These are phyloP conservation scores for Aphelinus atriplicis DNA, from an alignment of 1,140 invertebrate genomes.

Conservation along the genomic window DNA sequence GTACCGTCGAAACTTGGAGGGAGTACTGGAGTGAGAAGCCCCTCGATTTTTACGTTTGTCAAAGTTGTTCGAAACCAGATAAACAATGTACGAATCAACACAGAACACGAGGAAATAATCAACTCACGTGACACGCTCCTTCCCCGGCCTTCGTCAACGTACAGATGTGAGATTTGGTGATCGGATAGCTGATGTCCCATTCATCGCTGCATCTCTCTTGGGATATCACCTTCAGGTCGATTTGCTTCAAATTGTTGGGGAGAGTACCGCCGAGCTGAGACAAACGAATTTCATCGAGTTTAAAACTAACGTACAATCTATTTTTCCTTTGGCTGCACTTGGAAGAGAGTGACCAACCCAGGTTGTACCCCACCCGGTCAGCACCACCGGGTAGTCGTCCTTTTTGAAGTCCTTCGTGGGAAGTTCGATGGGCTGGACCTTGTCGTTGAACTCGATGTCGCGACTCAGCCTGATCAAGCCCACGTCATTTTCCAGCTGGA, in stretches of 20 bases:
- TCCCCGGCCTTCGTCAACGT: conserved; percentile 70
- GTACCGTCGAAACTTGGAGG: conserved; percentile 70
- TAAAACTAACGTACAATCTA: neutral
- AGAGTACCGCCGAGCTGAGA: conserved; percentile 40
- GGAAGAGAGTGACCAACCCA: neutral
- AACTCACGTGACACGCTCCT: conserved; percentile 69
- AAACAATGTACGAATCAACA: too few relatives aligned
- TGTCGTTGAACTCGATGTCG: conserved; percentile 50
- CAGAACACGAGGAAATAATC: too few relatives aligned
- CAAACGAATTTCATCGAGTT: neutral
- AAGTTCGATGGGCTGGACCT: conserved; percentile 50
- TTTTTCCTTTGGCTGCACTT: neutral
- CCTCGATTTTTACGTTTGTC: conserved; percentile 49
- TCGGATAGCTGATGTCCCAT: conserved; percentile 13
- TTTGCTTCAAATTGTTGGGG: conserved; percentile 44
- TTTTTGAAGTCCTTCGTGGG: conserved; percentile 41
- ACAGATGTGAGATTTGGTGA: conserved; percentile 66
- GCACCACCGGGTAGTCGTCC: conserved; percentile 42
- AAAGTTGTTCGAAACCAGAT: neutral
- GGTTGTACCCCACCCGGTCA: conserved; percentile 64
- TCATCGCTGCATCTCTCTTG: conserved; percentile 31
- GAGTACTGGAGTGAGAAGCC: too few relatives aligned
- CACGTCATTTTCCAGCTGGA: conserved; percentile 60
- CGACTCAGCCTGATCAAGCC: conserved; percentile 60
- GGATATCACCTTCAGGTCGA: conserved; percentile 41